phyloP scores from a whole-genome alignment of 2,888 invertebrate genomes.

The Tetramorium bicarinatum region DNA sequence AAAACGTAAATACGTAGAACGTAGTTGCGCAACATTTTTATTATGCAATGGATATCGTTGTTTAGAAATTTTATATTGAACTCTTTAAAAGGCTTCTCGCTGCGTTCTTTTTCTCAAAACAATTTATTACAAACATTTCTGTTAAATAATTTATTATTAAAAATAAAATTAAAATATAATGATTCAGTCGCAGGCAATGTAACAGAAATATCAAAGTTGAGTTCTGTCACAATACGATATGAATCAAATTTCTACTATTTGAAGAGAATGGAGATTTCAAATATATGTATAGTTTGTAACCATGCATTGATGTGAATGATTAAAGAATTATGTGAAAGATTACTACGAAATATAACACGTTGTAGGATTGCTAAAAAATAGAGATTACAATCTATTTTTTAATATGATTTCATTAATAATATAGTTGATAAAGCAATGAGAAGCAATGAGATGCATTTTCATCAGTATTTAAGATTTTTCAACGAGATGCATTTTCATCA shows the following conservation, averaged over 20 bases:
- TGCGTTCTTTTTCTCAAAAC: background rate
- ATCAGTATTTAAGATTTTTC: too few species aligned
- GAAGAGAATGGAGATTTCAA: too few species aligned
- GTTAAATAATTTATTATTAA: background rate
- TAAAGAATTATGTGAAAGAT: too few species aligned
- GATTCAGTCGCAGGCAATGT: background rate
- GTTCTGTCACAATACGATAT: background rate
- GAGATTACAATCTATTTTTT: too few species aligned
- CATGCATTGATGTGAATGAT: too few species aligned
- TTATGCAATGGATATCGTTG: background rate
- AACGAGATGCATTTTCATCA: too few species aligned
- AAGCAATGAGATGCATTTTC: too few species aligned
- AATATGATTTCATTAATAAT: too few species aligned
- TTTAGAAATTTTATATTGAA: constrained; percentile 3
- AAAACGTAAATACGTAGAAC: background rate
- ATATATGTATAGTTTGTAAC: background rate
- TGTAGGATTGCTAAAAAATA: too few species aligned
- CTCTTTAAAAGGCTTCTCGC: background rate
- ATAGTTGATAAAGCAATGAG: too few species aligned
- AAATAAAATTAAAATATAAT: background rate
- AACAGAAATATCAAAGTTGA: background rate
- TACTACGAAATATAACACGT: too few species aligned
- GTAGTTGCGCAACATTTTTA: constrained; percentile 7
- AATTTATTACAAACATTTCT: constrained; percentile 5
- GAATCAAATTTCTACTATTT: background rate